Conservation (phyloP, 2,113 vertebrate genomes). For the Acrocephalus kingi region DNA sequence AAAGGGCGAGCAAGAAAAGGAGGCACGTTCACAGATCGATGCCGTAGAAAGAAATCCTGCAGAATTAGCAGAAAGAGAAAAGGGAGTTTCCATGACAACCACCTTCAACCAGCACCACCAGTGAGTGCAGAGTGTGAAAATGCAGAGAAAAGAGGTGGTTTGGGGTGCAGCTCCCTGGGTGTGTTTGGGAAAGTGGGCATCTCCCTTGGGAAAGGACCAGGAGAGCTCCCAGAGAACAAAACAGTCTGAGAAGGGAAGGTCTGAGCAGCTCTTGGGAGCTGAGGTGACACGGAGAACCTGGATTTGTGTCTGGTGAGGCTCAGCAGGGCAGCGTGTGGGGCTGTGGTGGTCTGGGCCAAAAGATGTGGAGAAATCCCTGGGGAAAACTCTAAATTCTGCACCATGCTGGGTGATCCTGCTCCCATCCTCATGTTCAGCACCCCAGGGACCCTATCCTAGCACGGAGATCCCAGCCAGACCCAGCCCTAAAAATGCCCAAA, state of each 20-base stretch:
- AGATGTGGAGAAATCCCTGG: background rate
- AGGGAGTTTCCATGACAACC: constrained; percentile 67
- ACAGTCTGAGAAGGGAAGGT: rapidly evolving
- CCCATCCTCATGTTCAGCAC: rapidly evolving
- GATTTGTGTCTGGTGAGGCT: background rate
- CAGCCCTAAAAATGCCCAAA: background rate
- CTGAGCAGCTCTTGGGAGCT: background rate
- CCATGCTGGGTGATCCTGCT: rapidly evolving
- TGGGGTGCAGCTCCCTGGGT: background rate
- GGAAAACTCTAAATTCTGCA: background rate
- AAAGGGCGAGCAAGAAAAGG: background rate
- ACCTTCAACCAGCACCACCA: background rate
- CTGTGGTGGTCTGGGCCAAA: background rate
- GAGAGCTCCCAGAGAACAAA: background rate
- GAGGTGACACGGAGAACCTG: background rate
- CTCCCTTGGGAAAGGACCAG: background rate
- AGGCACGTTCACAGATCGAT: background rate
- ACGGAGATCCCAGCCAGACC: rapidly evolving
- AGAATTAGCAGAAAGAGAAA: constrained; percentile 54
- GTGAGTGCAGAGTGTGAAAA: background rate
- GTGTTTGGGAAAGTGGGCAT: background rate
- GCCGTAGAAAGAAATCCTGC: background rate
- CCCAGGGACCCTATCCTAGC: rapidly evolving
- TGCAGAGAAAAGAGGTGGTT: background rate
- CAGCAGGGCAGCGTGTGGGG: background rate